phyloP scores from a whole-genome alignment of 1,140 invertebrate genomes.

The Eupeodes corollae region DNA sequence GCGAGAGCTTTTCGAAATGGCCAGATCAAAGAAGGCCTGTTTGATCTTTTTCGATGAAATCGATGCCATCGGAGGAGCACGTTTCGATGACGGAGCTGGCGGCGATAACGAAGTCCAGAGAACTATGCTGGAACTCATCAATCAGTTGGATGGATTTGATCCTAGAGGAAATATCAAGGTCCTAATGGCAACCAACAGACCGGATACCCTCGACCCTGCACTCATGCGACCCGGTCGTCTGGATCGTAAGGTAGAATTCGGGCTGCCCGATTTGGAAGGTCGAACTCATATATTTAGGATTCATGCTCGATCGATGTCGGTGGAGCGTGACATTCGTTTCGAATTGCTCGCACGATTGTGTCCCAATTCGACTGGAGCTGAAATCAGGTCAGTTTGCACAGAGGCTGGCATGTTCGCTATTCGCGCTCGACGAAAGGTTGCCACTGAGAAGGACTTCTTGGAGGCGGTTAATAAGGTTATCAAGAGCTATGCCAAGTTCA shows the following conservation, averaged over 20 bases:
- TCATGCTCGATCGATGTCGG: constrained; percentile 97
- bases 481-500: constrained; percentile 99
- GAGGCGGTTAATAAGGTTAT: constrained; percentile 99
- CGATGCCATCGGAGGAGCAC: constrained; percentile 94
- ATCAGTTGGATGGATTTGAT: constrained; percentile 95
- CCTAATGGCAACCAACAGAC: constrained; percentile 97
- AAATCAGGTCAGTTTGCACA: constrained; percentile 94
- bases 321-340: constrained; percentile 96
- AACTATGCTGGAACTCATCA: constrained; percentile 98
- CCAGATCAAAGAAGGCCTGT: constrained; percentile 96
- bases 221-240: constrained; percentile 92
- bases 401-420: constrained; percentile 99
- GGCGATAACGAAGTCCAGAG: constrained; percentile 97
- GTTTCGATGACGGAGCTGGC: constrained; percentile 94
- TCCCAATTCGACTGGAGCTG: constrained; percentile 97
- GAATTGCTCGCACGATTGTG: constrained; percentile 92
- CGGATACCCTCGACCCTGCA: constrained; percentile 95
- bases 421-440: constrained; percentile 93
- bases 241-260: constrained; percentile 96
- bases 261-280: constrained; percentile 90
- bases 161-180: constrained; percentile 84
- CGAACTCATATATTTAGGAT: constrained; percentile 98
- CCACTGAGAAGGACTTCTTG: constrained; percentile 99
- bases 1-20: constrained; percentile 97
- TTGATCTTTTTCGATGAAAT: constrained; percentile 99